Conservation (phyloP, 2,888 invertebrate species). For the Acleris cristana region DNA sequence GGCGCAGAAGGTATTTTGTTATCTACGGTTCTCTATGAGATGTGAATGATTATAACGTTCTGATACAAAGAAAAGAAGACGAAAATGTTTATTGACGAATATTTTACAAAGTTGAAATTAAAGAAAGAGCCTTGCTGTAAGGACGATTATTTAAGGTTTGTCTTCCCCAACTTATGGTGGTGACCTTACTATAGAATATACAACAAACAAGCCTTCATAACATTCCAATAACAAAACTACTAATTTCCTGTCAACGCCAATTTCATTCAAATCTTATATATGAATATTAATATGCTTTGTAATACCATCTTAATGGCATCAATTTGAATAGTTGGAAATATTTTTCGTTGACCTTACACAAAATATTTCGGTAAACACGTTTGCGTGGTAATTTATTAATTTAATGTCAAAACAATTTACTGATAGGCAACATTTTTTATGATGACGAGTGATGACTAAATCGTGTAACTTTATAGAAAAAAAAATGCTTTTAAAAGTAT, state of each 20-base stretch:
- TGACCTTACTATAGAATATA: neutral
- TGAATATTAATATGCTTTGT: constrained; percentile 8
- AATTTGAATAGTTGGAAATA: constrained; percentile 2
- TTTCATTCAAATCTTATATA: neutral
- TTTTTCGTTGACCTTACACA: constrained; percentile 23
- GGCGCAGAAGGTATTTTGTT: neutral
- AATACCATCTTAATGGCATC: constrained; percentile 13
- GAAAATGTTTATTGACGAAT: too few species aligned
- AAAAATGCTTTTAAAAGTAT: too few species aligned
- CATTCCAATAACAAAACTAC: neutral
- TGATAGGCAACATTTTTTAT: neutral
- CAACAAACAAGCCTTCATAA: neutral
- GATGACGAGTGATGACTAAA: neutral
- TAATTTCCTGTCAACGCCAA: constrained; percentile 11
- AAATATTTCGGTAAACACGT: constrained; percentile 13
- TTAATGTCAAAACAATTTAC: constrained; percentile 23
- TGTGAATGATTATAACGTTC: too few species aligned
- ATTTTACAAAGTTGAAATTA: too few species aligned
- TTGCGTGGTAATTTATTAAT: constrained; percentile 14
- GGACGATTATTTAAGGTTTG: neutral
- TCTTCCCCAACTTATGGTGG: neutral
- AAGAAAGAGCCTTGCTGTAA: too few species aligned
- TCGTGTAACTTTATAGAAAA: neutral
- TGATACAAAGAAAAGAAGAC: too few species aligned
- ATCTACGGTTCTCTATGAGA: neutral